Percentiles rank a stretch among this genome's conserved stretches.
Evolutionary conservation across 2,888 invertebrate species (phyloP).

Genomic region (Netelia inedita): DNA sequence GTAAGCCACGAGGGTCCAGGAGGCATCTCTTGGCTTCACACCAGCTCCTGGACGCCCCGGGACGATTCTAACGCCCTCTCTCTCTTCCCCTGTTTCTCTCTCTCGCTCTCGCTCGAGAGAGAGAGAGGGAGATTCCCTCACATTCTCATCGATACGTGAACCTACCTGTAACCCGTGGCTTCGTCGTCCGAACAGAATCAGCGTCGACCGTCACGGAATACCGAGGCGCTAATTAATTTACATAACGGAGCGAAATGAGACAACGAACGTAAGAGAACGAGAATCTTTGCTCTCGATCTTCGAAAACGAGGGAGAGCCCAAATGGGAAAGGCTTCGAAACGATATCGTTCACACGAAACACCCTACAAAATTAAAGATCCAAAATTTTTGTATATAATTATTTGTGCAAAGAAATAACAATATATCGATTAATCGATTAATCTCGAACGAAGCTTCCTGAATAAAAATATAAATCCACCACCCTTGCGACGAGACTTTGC

Average conservation of each 20-base stretch:
- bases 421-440: neutral
- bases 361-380: neutral
- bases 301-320: neutral
- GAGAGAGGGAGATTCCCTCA: neutral
- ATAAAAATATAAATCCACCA: neutral
- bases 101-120: slow-evolving; percentile 7
- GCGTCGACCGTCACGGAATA: slow-evolving; percentile 71
- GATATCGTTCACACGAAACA: neutral
- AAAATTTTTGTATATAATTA: neutral
- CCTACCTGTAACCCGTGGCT: slow-evolving; percentile 36
- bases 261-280: neutral
- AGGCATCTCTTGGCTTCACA: slow-evolving; percentile 72
- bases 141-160: slow-evolving; percentile 1
- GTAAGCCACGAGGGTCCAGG: slow-evolving; percentile 48
- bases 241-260: slow-evolving; percentile 76
- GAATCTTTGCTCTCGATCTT: slow-evolving; percentile 33
- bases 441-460: slow-evolving; percentile 4
- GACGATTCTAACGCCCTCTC: slow-evolving; percentile 50
- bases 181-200: slow-evolving; percentile 77
- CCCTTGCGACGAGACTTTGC: neutral
- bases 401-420: no score
- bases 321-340: neutral
- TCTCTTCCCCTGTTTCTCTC: neutral
- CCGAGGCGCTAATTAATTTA: slow-evolving; percentile 82
- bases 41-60: slow-evolving; percentile 66